phyloP scores from a whole-genome alignment of 1,140 invertebrate genomes.

The Saccostrea cuccullata region DNA sequence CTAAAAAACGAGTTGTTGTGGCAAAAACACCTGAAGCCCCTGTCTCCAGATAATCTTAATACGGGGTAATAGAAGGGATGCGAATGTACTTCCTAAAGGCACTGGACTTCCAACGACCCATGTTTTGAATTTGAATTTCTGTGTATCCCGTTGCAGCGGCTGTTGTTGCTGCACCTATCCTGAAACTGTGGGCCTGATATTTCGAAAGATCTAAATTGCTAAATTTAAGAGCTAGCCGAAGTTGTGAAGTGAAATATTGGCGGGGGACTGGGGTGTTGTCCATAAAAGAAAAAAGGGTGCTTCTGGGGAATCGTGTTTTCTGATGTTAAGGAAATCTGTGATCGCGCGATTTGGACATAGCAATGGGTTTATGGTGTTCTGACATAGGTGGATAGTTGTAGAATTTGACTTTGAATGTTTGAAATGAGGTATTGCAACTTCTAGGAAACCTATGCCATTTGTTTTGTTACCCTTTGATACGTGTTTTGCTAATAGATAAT shows the following conservation, averaged over 20 bases:
- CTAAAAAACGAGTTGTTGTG: not conserved
- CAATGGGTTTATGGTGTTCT: not conserved
- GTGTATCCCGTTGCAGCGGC: not conserved
- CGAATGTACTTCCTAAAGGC: conserved; percentile 40
- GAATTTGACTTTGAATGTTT: not conserved
- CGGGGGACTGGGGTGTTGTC: not conserved
- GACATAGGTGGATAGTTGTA: not conserved
- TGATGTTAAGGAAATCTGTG: not conserved
- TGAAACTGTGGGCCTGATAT: no score
- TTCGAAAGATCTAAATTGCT: not conserved
- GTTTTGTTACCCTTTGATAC: not conserved
- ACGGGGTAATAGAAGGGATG: not conserved
- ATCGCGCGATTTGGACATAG: not conserved
- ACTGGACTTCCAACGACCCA: conserved; percentile 35
- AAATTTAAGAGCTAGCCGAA: not conserved
- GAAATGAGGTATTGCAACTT: not conserved
- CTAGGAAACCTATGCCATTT: not conserved
- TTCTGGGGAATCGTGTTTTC: not conserved
- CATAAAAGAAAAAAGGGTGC: not conserved
- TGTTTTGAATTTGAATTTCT: not conserved
- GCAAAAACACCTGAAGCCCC: not conserved
- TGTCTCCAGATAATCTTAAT: not conserved
- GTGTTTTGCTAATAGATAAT: not conserved
- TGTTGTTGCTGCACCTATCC: not conserved
- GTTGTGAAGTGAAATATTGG: not conserved